These are phyloP conservation scores for Moxostoma hubbsi DNA, from an alignment of 2,797 vertebrate species.

Conservation along the genomic window DNA sequence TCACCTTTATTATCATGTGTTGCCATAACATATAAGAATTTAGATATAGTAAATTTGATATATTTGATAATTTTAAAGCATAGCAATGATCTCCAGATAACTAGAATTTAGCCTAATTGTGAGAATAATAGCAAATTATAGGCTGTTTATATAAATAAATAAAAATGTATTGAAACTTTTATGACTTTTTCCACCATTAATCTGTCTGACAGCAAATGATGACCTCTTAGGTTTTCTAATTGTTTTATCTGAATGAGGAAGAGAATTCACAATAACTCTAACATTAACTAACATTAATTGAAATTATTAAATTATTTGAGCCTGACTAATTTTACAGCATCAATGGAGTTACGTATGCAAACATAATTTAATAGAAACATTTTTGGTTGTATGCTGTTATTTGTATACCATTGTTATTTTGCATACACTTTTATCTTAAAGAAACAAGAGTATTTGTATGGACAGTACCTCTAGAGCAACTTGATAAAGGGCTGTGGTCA, in stretches of 20 bases:
- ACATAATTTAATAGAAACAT: neutral
- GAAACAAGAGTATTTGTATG: neutral
- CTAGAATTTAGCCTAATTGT: neutral
- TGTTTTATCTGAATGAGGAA: neutral
- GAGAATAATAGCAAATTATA: slow-evolving; percentile 8
- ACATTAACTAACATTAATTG: neutral
- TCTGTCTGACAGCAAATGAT: neutral
- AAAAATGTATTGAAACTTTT: neutral
- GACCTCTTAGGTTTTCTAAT: neutral
- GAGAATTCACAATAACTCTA: neutral
- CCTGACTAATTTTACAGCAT: neutral
- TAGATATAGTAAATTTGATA: too few species aligned
- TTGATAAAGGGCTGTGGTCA: neutral
- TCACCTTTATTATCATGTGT: too few species aligned
- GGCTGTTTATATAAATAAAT: neutral
- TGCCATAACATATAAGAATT: too few species aligned
- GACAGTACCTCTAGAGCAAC: too few species aligned
- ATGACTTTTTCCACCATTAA: neutral
- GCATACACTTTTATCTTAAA: neutral
- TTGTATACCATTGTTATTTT: neutral
- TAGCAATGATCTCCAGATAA: too few species aligned
- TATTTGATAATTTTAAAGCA: too few species aligned
- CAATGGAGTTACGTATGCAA: neutral
- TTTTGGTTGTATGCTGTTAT: neutral
- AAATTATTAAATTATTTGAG: neutral